Evolutionary conservation across 2,797 vertebrate genomes (phyloP), one percentile per base, ranked within the genome.

Genomic region (Anabacerthia variegaticeps): DNA sequence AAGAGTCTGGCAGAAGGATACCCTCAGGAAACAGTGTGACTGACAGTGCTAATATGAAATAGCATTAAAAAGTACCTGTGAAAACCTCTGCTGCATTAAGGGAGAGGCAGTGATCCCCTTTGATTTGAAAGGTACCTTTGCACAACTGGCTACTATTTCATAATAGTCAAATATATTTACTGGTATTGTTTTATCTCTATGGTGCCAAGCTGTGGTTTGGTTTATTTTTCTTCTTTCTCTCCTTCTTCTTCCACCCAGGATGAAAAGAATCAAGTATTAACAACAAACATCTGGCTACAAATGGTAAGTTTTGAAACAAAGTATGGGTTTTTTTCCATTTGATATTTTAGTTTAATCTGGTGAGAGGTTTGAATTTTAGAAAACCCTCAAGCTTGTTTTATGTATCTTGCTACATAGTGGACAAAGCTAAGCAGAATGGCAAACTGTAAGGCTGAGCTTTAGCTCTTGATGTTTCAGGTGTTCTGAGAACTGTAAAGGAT

Each of bases 221-320:
- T 90, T 63, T 65, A 72, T 66, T 49, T 56, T 88, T 80, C 28
- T 85, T 52, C 13, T 69, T 76, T 9, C 61, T 73, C 39, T 76
- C 61, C 82, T 63, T 22, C 61, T 92, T 69, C 56, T 58, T 54
- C 71, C 73, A 96, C 94, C 63, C 96, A 99, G 99, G 99, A 99
- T 98, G 99, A 99, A 98, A 99, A 99, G 97, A 99, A 99, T 93
- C 99, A 99, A 97, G 98, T 99, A 91, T 97, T 99, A 96, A 99
- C 99, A 44, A 99, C 99, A 75, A 99, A 99, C 95, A 98, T 99
- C 87, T 99, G 99, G 99, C 98, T 99, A 19, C 98, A 99, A 54
- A 98, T 99, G 99, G 99, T 99, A 97, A 99, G 99, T 97, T 54
- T 72, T 91, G 63, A 77, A 39, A 54, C 14, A n/a, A 74, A 68